Evolutionary conservation across 1,140 invertebrate species (phyloP), one percentile per base, ranked within the genome.

Genomic region (Polyergus mexicanus): DNA sequence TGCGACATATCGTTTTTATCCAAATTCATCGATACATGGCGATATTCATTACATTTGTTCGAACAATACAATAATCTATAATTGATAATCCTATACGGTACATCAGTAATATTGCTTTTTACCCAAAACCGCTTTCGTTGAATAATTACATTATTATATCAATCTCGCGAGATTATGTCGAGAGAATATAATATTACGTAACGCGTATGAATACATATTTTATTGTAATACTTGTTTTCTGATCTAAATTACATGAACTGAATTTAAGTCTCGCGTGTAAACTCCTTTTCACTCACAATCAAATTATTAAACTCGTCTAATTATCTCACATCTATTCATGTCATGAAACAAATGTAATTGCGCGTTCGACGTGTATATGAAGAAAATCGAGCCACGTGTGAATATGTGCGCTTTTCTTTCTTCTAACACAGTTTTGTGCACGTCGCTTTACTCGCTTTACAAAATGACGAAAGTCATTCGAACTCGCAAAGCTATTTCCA

Each of bases 401-500:
- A 19, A 56, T 8, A 25, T 35, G 13, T 13, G 22, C 78, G 25
- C 44, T 72, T 72, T 44, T 38, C 38, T 44, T 44, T 32, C 32
- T 32, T 32, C 1, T 11, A 47, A 41, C 4, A 41, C 51, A 7
- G 19, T 72, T 60, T 72, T 51, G 28, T 7, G 8, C 44, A 28
- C 25, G 7, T 41, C 60, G 5, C 13, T 58, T 68, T 63, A 51
- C 41, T 22, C 22, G 4, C 32, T 7, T 71, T 35, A 35, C 32
- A 25, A 51, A 25, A 51, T 35, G 78, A 62, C 8, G 54, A 62
- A 62, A 71, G 32, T 47, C 72, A 32, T 47, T 54, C n/a, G 28
- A 83, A 83, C 56, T 81, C 25, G 19, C 78, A 28, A 83, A 72
- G 78, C 56, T 44, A 38, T 83, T 74, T 74, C 68, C 54, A 60